These are phyloP conservation scores for Falcunculus frontatus DNA, from an alignment of 2,113 vertebrate genomes.

Conservation along the genomic window DNA sequence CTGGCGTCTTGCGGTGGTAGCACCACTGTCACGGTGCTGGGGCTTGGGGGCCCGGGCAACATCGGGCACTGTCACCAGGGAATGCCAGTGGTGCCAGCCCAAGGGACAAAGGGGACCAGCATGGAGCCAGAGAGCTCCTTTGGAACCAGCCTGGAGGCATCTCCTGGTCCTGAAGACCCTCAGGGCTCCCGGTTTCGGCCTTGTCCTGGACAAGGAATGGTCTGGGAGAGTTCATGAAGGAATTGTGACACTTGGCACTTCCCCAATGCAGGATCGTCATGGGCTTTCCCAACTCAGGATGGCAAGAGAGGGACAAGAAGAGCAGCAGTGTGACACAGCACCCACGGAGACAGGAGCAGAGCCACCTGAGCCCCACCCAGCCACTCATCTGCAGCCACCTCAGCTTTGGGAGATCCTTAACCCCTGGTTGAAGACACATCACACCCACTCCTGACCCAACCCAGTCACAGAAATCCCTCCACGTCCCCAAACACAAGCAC, in stretches of 20 bases:
- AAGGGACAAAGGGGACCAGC: not conserved
- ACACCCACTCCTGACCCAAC: not conserved
- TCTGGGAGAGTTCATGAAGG: not conserved
- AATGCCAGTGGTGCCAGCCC: not conserved
- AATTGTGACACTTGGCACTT: not conserved
- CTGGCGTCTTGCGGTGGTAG: conserved; percentile 23
- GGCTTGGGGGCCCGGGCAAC: not conserved
- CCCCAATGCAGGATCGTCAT: accelerated
- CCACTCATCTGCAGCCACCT: not conserved
- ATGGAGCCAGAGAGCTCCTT: accelerated
- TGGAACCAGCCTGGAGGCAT: not conserved
- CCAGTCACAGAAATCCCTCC: not conserved
- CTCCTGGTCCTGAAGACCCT: not conserved
- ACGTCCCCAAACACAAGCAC: not conserved
- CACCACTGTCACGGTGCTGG: not conserved
- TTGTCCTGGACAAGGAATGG: not conserved
- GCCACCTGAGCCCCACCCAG: not conserved
- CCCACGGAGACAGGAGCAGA: accelerated
- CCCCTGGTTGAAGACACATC: not conserved
- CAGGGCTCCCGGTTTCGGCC: not conserved
- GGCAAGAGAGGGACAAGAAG: not conserved
- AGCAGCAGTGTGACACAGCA: not conserved
- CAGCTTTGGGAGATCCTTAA: not conserved
- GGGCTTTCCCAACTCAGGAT: not conserved
- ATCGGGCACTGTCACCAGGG: not conserved